phyloP scores from a whole-genome alignment of 2,797 vertebrate genomes.

The Monodelphis domestica region DNA sequence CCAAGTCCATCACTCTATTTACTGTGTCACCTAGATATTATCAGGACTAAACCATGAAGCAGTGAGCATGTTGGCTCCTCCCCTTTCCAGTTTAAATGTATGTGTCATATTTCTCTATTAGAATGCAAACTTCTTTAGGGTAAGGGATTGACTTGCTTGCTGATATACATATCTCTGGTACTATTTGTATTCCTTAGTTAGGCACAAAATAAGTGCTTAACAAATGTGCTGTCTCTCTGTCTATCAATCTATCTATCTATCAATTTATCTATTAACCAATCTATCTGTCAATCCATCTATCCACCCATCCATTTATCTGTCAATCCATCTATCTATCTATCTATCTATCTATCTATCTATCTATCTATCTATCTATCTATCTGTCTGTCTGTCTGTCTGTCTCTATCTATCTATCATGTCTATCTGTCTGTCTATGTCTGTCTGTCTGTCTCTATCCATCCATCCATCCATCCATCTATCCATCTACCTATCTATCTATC shows the following conservation, averaged over 20 bases:
- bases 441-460: too few species aligned
- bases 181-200: neutral
- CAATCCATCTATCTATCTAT: too few species aligned
- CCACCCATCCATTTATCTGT: too few species aligned
- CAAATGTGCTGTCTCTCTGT: too few species aligned
- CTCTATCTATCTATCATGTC: too few species aligned
- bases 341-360: too few species aligned
- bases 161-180: neutral
- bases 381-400: too few species aligned
- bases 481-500: too few species aligned
- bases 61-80: neutral
- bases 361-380: neutral
- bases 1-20: neutral
- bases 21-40: neutral
- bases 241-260: too few species aligned
- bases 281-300: neutral
- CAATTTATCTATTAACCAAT: too few species aligned
- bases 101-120: neutral
- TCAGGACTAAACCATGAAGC: neutral
- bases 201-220: neutral
- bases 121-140: neutral
- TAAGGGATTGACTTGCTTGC: neutral
- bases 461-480: too few species aligned
- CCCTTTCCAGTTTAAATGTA: neutral
- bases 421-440: too few species aligned